These are phyloP conservation scores for Orestias chungarensis DNA, from an alignment of 2,797 vertebrate genomes.

Conservation along the genomic window DNA sequence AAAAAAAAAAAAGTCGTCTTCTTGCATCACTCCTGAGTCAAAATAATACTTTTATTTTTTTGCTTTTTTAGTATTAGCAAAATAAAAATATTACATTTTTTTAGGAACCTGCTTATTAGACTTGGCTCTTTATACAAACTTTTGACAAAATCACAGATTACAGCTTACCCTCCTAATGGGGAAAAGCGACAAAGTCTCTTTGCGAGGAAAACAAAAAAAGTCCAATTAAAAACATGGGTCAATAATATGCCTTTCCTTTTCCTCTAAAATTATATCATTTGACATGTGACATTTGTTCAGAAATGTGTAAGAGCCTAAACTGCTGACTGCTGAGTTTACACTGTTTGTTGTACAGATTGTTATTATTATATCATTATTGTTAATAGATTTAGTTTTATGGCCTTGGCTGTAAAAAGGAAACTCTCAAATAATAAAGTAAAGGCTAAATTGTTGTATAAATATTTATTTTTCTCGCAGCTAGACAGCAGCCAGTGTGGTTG, in stretches of 20 bases:
- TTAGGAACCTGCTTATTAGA: background rate
- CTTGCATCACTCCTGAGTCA: no score
- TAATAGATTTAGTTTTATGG: background rate
- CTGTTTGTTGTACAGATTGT: background rate
- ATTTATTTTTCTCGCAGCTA: background rate
- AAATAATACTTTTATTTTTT: no score
- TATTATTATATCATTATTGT: no score
- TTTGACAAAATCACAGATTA: background rate
- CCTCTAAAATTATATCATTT: background rate
- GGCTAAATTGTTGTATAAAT: background rate
- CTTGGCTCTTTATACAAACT: background rate
- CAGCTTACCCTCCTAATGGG: background rate
- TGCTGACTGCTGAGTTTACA: background rate
- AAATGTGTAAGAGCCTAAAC: background rate
- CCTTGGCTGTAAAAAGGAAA: background rate
- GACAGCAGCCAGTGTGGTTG: constrained; percentile 1
- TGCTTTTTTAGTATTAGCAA: background rate
- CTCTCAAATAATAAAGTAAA: background rate
- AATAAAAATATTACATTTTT: background rate
- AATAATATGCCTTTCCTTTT: background rate
- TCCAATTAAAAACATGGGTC: background rate
- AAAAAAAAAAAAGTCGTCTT: no score
- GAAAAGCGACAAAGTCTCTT: background rate
- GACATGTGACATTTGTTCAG: background rate
- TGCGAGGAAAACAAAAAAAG: background rate